phyloP scores from a whole-genome alignment of 2,888 invertebrate species.

The Synanthedon andrenaeformis region DNA sequence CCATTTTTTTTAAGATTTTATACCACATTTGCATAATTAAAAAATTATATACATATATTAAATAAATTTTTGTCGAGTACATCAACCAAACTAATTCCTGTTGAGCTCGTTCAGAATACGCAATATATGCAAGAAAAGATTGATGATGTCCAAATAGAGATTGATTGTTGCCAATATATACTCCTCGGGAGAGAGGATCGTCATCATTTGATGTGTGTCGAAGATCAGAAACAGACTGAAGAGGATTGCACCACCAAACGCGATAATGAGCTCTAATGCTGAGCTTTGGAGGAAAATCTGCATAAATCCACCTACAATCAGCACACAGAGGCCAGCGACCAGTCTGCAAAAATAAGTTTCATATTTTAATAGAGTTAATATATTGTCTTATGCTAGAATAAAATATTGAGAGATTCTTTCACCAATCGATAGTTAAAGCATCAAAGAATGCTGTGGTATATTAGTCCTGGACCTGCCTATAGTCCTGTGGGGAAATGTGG shows the following conservation, averaged over 20 bases:
- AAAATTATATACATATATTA: no score
- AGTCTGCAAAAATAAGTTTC: slow-evolving; percentile 53
- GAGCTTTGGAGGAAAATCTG: slow-evolving; percentile 82
- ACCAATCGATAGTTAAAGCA: no score
- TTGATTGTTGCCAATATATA: slow-evolving; percentile 89
- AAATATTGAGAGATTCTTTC: no score
- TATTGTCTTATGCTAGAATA: background rate
- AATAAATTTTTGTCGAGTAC: background rate
- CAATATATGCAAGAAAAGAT: slow-evolving; percentile 84
- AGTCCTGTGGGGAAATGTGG: no score
- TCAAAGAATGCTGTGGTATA: no score
- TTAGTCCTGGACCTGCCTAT: no score
- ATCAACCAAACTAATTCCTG: slow-evolving; percentile 41
- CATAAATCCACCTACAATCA: slow-evolving; percentile 79
- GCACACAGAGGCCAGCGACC: slow-evolving; percentile 74
- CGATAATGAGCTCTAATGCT: slow-evolving; percentile 76
- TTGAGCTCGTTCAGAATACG: slow-evolving; percentile 76
- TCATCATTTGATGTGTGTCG: slow-evolving; percentile 89
- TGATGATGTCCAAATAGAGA: slow-evolving; percentile 88
- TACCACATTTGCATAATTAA: no score
- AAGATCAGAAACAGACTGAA: slow-evolving; percentile 87
- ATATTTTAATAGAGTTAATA: background rate
- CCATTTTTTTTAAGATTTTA: no score
- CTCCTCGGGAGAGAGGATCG: slow-evolving; percentile 84
- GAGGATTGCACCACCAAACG: slow-evolving; percentile 79